Conservation (phyloP, 23 tunicate species). For the Ascidia mentula region DNA sequence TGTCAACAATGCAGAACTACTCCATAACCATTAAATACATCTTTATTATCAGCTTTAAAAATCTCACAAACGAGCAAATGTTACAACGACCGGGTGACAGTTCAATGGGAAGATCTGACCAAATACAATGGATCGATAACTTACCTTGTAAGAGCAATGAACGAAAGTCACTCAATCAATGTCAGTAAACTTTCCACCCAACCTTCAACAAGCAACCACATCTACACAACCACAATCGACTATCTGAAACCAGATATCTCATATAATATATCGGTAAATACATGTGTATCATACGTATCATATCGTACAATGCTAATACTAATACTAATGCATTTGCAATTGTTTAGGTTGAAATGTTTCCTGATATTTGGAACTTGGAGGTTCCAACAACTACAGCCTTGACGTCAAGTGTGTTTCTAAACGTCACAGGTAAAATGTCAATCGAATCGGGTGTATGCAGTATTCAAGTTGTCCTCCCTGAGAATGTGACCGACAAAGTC, state of each 20-base stretch:
- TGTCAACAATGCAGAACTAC: no score
- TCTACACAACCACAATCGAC: background rate
- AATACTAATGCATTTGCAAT: no score
- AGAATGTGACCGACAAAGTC: background rate
- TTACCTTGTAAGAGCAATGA: background rate
- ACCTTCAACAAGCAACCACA: constrained; percentile 1
- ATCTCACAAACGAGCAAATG: background rate
- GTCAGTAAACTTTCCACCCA: background rate
- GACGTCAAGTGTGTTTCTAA: background rate
- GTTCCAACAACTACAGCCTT: background rate
- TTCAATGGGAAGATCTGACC: background rate
- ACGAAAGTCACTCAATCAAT: background rate
- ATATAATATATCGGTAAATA: background rate
- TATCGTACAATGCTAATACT: no score
- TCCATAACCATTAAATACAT: no score
- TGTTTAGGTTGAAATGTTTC: background rate
- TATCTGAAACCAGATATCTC: background rate
- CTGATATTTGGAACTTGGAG: background rate
- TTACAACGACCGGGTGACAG: background rate
- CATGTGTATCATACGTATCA: no score
- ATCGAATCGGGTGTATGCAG: background rate
- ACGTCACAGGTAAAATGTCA: background rate
- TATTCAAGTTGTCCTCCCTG: background rate
- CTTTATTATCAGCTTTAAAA: background rate
- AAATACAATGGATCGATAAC: background rate